Evolutionary conservation across 2,888 invertebrate species (phyloP).

Genomic region (Leptopilina myrica): DNA sequence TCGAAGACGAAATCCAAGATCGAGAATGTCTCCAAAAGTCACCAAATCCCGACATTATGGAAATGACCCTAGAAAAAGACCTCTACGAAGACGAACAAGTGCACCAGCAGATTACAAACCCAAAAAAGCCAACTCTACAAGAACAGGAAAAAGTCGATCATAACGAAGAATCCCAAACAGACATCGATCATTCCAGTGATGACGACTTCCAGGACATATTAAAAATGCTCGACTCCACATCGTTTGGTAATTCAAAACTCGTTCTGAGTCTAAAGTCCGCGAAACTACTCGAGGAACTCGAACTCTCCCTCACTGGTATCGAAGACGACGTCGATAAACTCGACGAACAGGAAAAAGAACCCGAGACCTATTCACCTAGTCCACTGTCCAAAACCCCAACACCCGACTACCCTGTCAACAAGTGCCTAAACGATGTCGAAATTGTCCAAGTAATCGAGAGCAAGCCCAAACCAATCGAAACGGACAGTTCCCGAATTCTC

Average conservation of each 20-base stretch:
- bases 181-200: constrained; percentile 59
- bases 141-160: constrained; percentile 54
- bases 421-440: constrained; percentile 10
- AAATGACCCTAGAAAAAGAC: too few species aligned
- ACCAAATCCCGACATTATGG: too few species aligned
- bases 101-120: not conserved
- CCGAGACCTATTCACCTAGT: too few species aligned
- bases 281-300: constrained; percentile 8
- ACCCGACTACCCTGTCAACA: not conserved
- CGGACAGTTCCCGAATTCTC: constrained; percentile 69
- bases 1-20: too few species aligned
- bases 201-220: constrained; percentile 70
- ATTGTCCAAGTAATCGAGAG: constrained; percentile 31
- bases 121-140: not conserved
- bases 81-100: too few species aligned
- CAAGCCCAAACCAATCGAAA: constrained; percentile 40
- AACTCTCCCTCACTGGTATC: constrained; percentile 11
- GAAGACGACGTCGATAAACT: constrained; percentile 26
- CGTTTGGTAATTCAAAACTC: constrained; percentile 48
- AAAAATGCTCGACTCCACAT: constrained; percentile 68
- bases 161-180: constrained; percentile 30
- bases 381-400: too few species aligned
- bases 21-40: too few species aligned
- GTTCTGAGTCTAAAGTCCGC: constrained; percentile 2
- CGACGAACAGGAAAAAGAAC: not conserved